Percentiles rank a stretch among this genome's conserved stretches.
These are phyloP conservation scores for Squalus acanthias DNA, from an alignment of 2,797 vertebrate genomes.

Conservation along the genomic window DNA sequence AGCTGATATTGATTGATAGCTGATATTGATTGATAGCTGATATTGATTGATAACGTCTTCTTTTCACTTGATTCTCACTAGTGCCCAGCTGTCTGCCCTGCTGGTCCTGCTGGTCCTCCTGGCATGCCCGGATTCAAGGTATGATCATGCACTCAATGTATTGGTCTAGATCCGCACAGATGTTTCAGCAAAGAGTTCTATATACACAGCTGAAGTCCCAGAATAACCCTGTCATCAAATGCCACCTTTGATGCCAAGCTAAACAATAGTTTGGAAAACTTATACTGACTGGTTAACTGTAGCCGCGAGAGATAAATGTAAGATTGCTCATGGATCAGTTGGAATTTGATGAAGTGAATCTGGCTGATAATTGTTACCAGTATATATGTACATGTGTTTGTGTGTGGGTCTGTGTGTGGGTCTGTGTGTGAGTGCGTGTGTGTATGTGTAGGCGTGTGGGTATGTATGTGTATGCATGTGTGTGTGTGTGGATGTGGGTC, in stretches of 20 bases:
- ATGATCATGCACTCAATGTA: constrained; percentile 29
- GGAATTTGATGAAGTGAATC: background rate
- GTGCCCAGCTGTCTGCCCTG: constrained; percentile 90
- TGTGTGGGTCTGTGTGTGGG: too few species aligned
- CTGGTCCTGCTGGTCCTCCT: constrained; percentile 80
- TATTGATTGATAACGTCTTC: constrained; percentile 26
- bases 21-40: constrained; percentile 40
- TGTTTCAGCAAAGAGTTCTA: background rate
- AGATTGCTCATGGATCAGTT: background rate
- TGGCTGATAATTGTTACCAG: too few species aligned
- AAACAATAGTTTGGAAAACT: background rate
- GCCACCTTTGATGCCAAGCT: background rate
- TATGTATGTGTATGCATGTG: too few species aligned
- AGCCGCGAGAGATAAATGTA: background rate
- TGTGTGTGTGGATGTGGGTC: too few species aligned
- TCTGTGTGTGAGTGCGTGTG: too few species aligned
- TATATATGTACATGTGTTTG: background rate
- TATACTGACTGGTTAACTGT: background rate
- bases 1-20: background rate
- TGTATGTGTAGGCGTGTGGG: too few species aligned
- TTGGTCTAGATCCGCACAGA: background rate
- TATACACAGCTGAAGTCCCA: background rate
- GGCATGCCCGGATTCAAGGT: constrained; percentile 99
- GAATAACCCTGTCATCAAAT: background rate
- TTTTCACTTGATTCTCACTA: constrained; percentile 49